Conservation (phyloP, 1,140 invertebrate species). For the Yoshiicerus persimilis region DNA sequence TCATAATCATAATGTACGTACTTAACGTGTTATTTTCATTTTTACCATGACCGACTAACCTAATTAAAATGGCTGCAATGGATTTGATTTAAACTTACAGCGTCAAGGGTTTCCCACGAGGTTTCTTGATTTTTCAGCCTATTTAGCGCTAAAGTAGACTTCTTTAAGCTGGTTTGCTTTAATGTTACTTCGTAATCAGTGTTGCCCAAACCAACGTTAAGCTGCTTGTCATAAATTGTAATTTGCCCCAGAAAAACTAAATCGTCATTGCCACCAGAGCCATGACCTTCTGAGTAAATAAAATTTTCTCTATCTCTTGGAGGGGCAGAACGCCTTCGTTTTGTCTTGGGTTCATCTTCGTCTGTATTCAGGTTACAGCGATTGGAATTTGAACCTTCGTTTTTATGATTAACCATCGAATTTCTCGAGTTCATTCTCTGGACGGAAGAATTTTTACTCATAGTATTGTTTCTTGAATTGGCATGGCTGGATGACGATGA, state of each 20-base stretch:
- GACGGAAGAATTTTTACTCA: background rate
- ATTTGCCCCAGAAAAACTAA: slow-evolving; percentile 37
- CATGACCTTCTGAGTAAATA: slow-evolving; percentile 28
- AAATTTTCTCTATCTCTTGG: slow-evolving; percentile 38
- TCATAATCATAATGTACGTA: too few relatives aligned
- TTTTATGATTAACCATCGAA: background rate
- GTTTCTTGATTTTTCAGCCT: slow-evolving; percentile 23
- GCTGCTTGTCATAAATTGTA: slow-evolving; percentile 39
- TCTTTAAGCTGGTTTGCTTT: slow-evolving; percentile 1
- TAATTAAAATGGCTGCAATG: too few relatives aligned
- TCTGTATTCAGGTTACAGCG: background rate
- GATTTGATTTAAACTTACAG: slow-evolving; percentile 26
- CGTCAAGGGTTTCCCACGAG: slow-evolving; percentile 31
- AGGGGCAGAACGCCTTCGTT: slow-evolving; percentile 35
- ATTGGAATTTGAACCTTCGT: background rate
- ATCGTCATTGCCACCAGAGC: background rate
- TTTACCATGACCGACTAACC: too few relatives aligned
- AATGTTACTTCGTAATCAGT: slow-evolving; percentile 42
- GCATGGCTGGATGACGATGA: background rate
- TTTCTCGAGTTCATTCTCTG: slow-evolving; percentile 8
- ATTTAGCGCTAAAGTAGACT: background rate
- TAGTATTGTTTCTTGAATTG: background rate
- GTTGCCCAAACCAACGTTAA: slow-evolving; percentile 20
- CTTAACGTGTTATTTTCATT: too few relatives aligned
- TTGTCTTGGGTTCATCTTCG: slow-evolving; percentile 38